Evolutionary conservation across 1,140 invertebrate species (phyloP).

Genomic region (Eubasilissa regina): DNA sequence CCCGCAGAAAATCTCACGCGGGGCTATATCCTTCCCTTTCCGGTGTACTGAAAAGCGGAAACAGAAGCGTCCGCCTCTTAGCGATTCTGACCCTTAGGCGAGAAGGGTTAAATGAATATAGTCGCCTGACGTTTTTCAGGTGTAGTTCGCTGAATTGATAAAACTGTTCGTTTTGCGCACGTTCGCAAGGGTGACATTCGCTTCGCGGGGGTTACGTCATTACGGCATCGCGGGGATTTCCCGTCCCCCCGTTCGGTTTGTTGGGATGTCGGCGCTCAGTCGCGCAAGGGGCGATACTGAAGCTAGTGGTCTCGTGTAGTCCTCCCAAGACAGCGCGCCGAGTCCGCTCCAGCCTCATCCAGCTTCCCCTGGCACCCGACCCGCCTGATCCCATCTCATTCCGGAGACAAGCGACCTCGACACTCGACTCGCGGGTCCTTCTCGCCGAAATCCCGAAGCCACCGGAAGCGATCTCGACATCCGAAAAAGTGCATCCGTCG

Average conservation of each 20-base stretch:
- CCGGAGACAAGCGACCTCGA: no score
- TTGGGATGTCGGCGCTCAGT: constrained; percentile 41
- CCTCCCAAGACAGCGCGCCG: constrained; percentile 33
- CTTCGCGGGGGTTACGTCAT: constrained; percentile 20
- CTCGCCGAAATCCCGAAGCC: neutral
- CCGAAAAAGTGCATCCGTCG: neutral
- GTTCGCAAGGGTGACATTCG: constrained; percentile 1
- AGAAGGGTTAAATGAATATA: constrained; percentile 36
- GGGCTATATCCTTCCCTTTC: constrained; percentile 37
- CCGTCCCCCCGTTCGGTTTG: constrained; percentile 35
- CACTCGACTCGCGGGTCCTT: neutral
- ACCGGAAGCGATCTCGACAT: neutral
- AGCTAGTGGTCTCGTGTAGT: constrained; percentile 40
- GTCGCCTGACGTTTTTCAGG: constrained; percentile 41
- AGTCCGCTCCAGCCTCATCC: constrained; percentile 37
- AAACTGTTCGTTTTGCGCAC: neutral
- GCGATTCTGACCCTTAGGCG: constrained; percentile 44
- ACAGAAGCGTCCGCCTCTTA: constrained; percentile 30
- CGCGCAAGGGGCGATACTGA: constrained; percentile 40
- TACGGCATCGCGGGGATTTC: constrained; percentile 16
- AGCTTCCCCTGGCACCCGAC: constrained; percentile 26
- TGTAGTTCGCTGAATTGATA: neutral
- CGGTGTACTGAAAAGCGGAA: constrained; percentile 40
- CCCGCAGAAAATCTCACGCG: constrained; percentile 4
- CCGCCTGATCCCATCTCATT: constrained; percentile 9